Evolutionary conservation across 2,113 vertebrate genomes (phyloP).

Genomic region (Myiozetetes cayanensis): DNA sequence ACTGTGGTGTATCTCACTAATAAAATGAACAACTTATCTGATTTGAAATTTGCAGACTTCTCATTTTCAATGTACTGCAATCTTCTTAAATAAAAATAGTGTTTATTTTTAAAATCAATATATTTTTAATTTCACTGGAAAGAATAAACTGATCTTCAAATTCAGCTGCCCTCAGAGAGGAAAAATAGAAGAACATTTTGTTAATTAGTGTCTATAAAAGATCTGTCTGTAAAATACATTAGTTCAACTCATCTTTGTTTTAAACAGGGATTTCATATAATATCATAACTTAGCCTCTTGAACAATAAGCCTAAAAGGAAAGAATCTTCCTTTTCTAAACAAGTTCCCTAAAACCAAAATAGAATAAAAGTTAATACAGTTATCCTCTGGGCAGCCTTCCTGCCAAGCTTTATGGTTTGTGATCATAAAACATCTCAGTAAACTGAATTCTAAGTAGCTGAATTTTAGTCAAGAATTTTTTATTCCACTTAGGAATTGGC

Average conservation of each 20-base stretch:
- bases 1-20: not conserved
- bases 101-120: not conserved
- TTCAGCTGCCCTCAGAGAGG: not conserved
- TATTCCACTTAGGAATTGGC: constrained; percentile 45
- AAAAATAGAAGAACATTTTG: not conserved
- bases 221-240: not conserved
- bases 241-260: not conserved
- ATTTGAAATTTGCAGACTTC: not conserved
- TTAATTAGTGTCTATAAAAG: not conserved
- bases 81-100: not conserved
- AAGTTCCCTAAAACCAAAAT: not conserved
- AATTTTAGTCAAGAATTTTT: constrained; percentile 57
- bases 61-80: not conserved
- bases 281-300: not conserved
- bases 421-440: constrained; percentile 48
- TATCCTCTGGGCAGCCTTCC: not conserved
- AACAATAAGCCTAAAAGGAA: not conserved
- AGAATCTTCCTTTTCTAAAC: not conserved
- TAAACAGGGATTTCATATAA: not conserved
- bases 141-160: constrained; percentile 4
- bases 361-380: constrained; percentile 33
- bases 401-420: constrained; percentile 46
- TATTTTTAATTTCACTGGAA: not conserved
- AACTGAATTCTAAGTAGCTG: constrained; percentile 63
- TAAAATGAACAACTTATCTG: not conserved